Percentiles rank a stretch among this genome's conserved stretches.
Evolutionary conservation across 2,797 vertebrate genomes (phyloP).

Genomic region (Leuciscus waleckii): DNA sequence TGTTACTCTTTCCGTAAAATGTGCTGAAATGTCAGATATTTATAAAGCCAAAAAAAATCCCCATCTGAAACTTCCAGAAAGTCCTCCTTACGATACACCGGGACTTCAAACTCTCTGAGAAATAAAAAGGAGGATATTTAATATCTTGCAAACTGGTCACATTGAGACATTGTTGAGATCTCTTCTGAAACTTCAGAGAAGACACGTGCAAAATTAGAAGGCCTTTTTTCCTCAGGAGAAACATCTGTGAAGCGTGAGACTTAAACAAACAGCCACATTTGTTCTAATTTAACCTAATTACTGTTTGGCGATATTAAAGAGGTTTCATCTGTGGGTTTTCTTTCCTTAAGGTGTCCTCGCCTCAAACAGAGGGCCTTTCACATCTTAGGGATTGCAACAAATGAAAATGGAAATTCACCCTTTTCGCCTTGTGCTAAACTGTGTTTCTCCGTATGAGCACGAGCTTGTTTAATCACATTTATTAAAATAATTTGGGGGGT

Average conservation of each 20-base stretch:
- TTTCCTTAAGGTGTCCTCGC: neutral
- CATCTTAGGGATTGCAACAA: neutral
- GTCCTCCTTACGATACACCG: neutral
- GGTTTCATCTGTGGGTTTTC: neutral
- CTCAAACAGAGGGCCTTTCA: neutral
- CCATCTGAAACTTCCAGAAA: neutral
- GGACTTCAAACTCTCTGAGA: neutral
- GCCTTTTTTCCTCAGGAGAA: neutral
- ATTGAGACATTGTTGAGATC: neutral
- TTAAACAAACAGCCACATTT: constrained; percentile 6
- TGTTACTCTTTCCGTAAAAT: neutral
- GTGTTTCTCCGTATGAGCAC: neutral
- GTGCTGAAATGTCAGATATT: neutral
- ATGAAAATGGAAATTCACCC: neutral
- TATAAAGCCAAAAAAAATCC: neutral
- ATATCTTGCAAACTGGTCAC: neutral
- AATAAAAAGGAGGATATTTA: neutral
- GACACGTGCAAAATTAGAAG: neutral
- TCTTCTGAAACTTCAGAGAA: neutral
- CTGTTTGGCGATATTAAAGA: neutral
- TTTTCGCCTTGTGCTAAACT: neutral
- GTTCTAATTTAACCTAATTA: neutral
- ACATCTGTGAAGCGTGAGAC: constrained; percentile 13
- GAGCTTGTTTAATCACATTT: neutral
- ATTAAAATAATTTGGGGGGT: neutral